Base-by-base conservation (phyloP, 2,888 invertebrate genomes). In the Mythimna loreyi region DNA sequence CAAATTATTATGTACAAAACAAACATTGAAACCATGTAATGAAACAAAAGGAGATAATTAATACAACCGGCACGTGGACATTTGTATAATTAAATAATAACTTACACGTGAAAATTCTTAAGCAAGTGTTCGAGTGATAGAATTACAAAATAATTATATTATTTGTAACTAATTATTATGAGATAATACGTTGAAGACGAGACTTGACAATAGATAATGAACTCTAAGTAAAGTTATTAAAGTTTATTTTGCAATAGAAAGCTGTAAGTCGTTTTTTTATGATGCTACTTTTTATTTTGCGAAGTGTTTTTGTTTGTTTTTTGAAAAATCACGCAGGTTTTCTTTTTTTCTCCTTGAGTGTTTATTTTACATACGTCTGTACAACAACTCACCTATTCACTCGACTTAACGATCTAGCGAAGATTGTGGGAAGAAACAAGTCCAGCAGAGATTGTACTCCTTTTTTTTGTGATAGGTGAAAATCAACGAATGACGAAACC, bases 111-210 rank as follows among this genome's bases (percentile, higher is more conserved):
- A 52, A 52, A 23, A 56, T 61, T 50, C 6, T 61, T 73, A 33
- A 47, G 71, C 73, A 73, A 40, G 72, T 77, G 78, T 47, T 57
- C 6, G 53, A 9, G 8, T 9, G 8, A 36, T 33, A 40, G 47
- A 28, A 33, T 76, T 58, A 59, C 58, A 28, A 69, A 55, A 53
- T 57, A 52, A 30, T 4, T 55, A 16, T 43, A n/a, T 57, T 40
- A 40, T 40, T 40, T 16, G 52, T 75, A 21, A 72, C 21, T 49
- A 76, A 72, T 49, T 57, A 60, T 50, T 57, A 60, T 50, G 60
- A 60, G 43, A 52, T 76, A 69, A 55, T 62, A 23, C 3, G n/a
- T n/a, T 0, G 3, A n/a, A 19, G 28, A 50, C 16, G 0, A 8
- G 8, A 13, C 13, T 1, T 4, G 11, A 13, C 6, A 0, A 13